These are phyloP conservation scores for Archilochus colubris DNA, from an alignment of 2,113 vertebrate genomes.

Conservation along the genomic window DNA sequence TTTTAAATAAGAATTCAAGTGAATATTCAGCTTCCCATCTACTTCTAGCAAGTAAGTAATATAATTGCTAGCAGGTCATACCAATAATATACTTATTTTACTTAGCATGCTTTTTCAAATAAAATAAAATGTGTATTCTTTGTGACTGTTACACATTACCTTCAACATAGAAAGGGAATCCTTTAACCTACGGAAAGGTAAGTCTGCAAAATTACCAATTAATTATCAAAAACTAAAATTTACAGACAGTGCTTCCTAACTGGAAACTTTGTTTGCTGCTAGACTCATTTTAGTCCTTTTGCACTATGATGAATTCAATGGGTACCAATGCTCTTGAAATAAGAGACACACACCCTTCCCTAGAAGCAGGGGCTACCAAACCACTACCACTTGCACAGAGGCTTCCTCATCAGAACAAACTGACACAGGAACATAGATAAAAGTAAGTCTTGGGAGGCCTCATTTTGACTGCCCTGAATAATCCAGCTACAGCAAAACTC, in stretches of 20 bases:
- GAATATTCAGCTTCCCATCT: neutral
- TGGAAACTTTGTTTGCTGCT: slow-evolving; percentile 37
- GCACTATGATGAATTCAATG: slow-evolving; percentile 76
- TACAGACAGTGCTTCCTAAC: slow-evolving; percentile 32
- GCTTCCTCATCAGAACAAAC: slow-evolving; percentile 68
- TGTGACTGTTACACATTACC: neutral
- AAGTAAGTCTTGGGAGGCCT: slow-evolving; percentile 75
- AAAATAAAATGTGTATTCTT: neutral
- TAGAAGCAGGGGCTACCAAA: slow-evolving; percentile 81
- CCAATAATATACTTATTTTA: neutral
- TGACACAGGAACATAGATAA: slow-evolving; percentile 59
- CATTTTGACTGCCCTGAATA: slow-evolving; percentile 65
- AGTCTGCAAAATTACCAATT: neutral
- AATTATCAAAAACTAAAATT: slow-evolving; percentile 49
- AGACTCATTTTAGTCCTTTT: slow-evolving; percentile 73
- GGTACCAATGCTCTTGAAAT: slow-evolving; percentile 66
- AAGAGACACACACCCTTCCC: slow-evolving; percentile 31
- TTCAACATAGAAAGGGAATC: neutral
- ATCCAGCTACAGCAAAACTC: slow-evolving; percentile 76
- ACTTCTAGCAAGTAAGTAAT: neutral
- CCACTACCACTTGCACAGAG: slow-evolving; percentile 78
- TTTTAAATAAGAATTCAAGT: neutral
- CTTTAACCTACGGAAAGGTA: neutral
- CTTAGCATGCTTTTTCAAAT: neutral
- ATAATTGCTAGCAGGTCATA: neutral